Evolutionary conservation across 2,797 vertebrate species (phyloP).

Genomic region (Steatocranus sp.): DNA sequence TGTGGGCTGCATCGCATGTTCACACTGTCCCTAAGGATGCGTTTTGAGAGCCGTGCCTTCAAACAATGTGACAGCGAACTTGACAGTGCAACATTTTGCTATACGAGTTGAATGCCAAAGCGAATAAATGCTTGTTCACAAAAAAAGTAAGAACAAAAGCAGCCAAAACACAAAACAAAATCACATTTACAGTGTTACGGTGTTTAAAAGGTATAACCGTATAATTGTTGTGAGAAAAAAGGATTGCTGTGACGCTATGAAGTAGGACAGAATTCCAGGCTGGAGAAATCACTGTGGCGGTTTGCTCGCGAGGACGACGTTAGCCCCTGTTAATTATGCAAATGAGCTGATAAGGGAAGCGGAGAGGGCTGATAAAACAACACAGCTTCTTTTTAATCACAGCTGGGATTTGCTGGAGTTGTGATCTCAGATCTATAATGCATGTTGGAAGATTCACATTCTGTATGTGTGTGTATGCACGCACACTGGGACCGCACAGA

Average conservation of each 20-base stretch:
- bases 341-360: slow-evolving; percentile 66
- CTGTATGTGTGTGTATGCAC: neutral
- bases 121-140: neutral
- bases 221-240: neutral
- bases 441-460: slow-evolving; percentile 48
- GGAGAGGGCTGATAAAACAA: slow-evolving; percentile 60
- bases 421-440: slow-evolving; percentile 64
- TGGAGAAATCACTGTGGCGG: slow-evolving; percentile 27
- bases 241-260: neutral
- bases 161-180: neutral
- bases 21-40: neutral
- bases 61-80: neutral
- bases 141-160: neutral
- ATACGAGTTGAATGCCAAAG: neutral
- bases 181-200: neutral
- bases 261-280: slow-evolving; percentile 35
- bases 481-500: neutral
- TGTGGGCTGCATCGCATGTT: neutral
- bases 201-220: neutral
- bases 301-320: slow-evolving; percentile 16
- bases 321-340: slow-evolving; percentile 67
- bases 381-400: slow-evolving; percentile 54
- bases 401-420: slow-evolving; percentile 45
- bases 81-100: neutral
- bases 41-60: neutral